phyloP scores from a whole-genome alignment of 1,140 invertebrate genomes.

The Penaeus indicus region DNA sequence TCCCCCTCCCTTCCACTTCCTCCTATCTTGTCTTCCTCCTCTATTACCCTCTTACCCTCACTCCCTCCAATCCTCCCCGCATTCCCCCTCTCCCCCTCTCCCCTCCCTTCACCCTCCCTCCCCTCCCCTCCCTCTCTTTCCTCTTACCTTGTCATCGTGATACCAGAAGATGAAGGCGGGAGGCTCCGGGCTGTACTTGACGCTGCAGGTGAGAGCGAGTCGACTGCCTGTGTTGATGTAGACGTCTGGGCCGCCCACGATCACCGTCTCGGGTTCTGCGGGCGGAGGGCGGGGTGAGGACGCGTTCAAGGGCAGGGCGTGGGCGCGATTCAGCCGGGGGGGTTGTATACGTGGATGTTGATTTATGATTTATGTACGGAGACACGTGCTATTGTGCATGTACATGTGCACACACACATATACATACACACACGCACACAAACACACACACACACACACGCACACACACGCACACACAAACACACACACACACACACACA shows the following conservation, averaged over 20 bases:
- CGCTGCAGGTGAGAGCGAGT: slow-evolving; percentile 92
- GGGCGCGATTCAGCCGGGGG: not conserved
- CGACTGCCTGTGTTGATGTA: slow-evolving; percentile 91
- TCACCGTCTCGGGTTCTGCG: slow-evolving; percentile 88
- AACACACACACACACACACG: not conserved
- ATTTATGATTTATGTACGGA: not conserved
- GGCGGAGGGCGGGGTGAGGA: slow-evolving; percentile 67
- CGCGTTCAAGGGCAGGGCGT: not conserved
- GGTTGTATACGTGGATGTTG: not conserved
- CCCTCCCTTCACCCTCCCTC: too few relatives aligned
- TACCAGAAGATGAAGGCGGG: slow-evolving; percentile 89
- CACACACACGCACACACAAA: not conserved
- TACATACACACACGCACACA: not conserved
- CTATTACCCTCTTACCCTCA: too few relatives aligned
- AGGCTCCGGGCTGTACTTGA: slow-evolving; percentile 88
- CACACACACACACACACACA: not conserved
- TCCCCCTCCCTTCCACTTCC: too few relatives aligned
- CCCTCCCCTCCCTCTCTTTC: too few relatives aligned
- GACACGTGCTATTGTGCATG: not conserved
- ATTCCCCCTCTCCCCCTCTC: too few relatives aligned
- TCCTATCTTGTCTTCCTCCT: too few relatives aligned
- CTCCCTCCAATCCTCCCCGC: too few relatives aligned
- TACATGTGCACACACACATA: not conserved
- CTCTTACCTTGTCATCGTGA: slow-evolving; percentile 67
- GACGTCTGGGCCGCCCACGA: slow-evolving; percentile 88